A percentile compares a stretch with the other conserved stretches of the same genome.
These are phyloP conservation scores for Philaethria dido DNA, from an alignment of 2,888 invertebrate genomes.

Conservation along the genomic window DNA sequence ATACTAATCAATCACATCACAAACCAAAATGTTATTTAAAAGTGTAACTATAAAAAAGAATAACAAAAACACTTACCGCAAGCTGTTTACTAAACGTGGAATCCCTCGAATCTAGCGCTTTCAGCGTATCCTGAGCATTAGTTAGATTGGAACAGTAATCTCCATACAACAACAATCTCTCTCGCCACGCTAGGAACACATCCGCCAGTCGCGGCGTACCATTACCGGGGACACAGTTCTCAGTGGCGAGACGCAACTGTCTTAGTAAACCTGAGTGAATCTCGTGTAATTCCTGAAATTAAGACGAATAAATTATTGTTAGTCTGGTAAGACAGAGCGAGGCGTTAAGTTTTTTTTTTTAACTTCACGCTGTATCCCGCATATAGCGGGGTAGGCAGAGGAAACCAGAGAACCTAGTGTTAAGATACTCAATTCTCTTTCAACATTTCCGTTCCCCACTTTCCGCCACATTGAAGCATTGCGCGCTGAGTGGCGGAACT, in stretches of 20 bases:
- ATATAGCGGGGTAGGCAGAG: too few species aligned
- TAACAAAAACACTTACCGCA: slow-evolving; percentile 83
- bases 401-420: too few species aligned
- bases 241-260: slow-evolving; percentile 90
- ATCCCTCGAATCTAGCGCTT: slow-evolving; percentile 88
- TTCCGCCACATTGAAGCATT: too few species aligned
- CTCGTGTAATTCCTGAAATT: slow-evolving; percentile 90
- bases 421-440: too few species aligned
- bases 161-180: slow-evolving; percentile 96
- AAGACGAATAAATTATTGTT: not conserved
- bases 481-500: too few species aligned
- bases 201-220: slow-evolving; percentile 86
- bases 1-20: too few species aligned
- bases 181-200: slow-evolving; percentile 95
- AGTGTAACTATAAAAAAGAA: not conserved
- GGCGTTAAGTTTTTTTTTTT: too few species aligned
- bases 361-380: too few species aligned
- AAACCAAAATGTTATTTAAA: too few species aligned
- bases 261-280: slow-evolving; percentile 93
- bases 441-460: too few species aligned
- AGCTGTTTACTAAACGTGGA: slow-evolving; percentile 87
- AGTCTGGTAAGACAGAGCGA: too few species aligned
- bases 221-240: slow-evolving; percentile 81
- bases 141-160: slow-evolving; percentile 98
- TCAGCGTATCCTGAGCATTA: slow-evolving; percentile 92